Conservation (phyloP, 2,113 vertebrate genomes). For the Nibea coibor region DNA sequence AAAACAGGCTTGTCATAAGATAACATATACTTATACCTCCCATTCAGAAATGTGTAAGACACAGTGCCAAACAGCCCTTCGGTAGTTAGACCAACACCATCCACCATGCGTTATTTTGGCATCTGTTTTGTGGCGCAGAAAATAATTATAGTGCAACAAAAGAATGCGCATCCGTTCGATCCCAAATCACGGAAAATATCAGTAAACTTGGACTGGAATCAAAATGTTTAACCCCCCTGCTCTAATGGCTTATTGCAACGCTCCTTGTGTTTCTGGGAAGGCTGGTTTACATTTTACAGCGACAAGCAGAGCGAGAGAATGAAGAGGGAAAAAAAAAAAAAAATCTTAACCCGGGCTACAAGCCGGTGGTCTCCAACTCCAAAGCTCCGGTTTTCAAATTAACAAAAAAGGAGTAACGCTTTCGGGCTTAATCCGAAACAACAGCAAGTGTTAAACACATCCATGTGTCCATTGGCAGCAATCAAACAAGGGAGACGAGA, state of each 20-base stretch:
- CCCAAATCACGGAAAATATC: conserved; percentile 77
- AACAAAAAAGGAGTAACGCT: conserved; percentile 60
- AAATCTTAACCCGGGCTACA: conserved; percentile 30
- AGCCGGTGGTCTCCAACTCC: conserved; percentile 61
- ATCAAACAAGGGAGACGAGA: conserved; percentile 48
- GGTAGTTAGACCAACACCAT: conserved; percentile 47
- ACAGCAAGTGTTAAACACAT: conserved; percentile 74
- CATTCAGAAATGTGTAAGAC: conserved; percentile 26
- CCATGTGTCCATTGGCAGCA: conserved; percentile 67
- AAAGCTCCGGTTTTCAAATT: conserved; percentile 63
- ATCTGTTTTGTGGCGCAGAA: conserved; percentile 67
- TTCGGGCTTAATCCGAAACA: conserved; percentile 67
- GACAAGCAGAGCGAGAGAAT: conserved; percentile 36
- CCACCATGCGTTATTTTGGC: conserved; percentile 50
- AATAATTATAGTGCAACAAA: conserved; percentile 73
- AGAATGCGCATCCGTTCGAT: conserved; percentile 74
- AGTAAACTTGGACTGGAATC: conserved; percentile 71
- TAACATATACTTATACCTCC: conserved; percentile 46
- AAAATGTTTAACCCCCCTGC: conserved; percentile 67
- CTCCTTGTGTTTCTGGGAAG: conserved; percentile 60
- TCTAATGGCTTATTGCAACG: conserved; percentile 67
- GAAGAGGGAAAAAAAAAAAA: not conserved
- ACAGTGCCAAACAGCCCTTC: conserved; percentile 15
- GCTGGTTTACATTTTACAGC: conserved; percentile 74
- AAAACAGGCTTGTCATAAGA: conserved; percentile 38